Base-by-base conservation (phyloP, 2,888 invertebrate genomes). In the Priocnemis perturbator region DNA sequence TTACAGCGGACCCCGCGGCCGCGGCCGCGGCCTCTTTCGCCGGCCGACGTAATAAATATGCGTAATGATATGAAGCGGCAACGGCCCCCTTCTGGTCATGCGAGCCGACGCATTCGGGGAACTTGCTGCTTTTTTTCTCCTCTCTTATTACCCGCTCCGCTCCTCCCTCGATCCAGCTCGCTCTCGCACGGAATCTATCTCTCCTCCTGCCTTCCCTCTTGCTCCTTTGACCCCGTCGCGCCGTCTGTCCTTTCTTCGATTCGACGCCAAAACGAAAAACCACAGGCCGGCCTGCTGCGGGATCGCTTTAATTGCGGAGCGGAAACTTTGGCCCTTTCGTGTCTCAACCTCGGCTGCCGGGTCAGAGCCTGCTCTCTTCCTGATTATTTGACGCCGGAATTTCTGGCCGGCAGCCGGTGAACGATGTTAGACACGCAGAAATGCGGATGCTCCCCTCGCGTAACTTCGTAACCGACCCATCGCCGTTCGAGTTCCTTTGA, bases 21-120 rank as follows among this genome's bases (percentile, higher is more conserved):
- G 69, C 69, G 64, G 63, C 60, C 69, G 58, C 65, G 65, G 74
- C 67, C 69, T 67, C 72, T 81, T 83, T 76, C 74, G 73, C 77
- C 65, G 67, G 67, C 69, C 60, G 64, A 65, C 74, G 37, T 37
- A 74, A 83, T 84, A 83, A 85, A 83, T 84, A 83, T 76, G 78
- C 79, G 64, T 83, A 81, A 83, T 83, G 73, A 82, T 79, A 78
- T 71, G 70, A 70, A 76, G 77, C 58, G 11, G 62, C 52, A 57
- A 64, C 63, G 58, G 72, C 73, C 67, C 26, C 67, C 67, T 74
- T 60, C 76, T 67, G 67, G 73, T 66, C 78, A 64, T 71, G 74
- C 64, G 65, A 60, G 56, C 60, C 65, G 48, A 3, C 37, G 20
- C 57, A 5, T 23, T 20, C 53, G 45, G 9, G 26, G 21, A 21